These are phyloP conservation scores for Leucoptera coffeella DNA, from an alignment of 2,888 invertebrate species.

Conservation along the genomic window DNA sequence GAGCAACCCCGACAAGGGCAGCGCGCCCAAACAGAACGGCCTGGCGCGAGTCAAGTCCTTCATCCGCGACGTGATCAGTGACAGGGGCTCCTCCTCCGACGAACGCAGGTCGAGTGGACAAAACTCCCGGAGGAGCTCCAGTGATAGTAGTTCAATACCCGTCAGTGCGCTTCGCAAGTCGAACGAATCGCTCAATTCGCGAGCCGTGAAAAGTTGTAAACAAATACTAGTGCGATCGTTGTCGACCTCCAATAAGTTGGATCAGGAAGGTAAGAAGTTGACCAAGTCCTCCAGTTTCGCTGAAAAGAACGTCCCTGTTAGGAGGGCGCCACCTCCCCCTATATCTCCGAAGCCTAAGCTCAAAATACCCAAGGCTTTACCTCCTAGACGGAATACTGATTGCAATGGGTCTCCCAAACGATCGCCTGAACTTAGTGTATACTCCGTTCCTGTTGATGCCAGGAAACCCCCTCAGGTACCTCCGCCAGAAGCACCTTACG, in stretches of 20 bases:
- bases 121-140: constrained; percentile 39
- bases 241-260: constrained; percentile 45
- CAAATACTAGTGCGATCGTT: constrained; percentile 46
- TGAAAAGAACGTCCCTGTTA: constrained; percentile 57
- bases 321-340: constrained; percentile 68
- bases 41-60: constrained; percentile 46
- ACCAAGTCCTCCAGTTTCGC: constrained; percentile 46
- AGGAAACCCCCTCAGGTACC: constrained; percentile 20
- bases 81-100: constrained; percentile 42
- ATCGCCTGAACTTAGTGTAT: constrained; percentile 25
- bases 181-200: constrained; percentile 38
- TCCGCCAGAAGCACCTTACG: constrained; percentile 31
- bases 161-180: constrained; percentile 29
- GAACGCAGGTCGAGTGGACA: constrained; percentile 38
- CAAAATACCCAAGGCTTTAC: constrained; percentile 36
- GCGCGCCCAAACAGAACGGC: constrained; percentile 42
- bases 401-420: constrained; percentile 13
- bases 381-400: constrained; percentile 17
- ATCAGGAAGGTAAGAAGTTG: constrained; percentile 32
- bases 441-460: constrained; percentile 37
- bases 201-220: constrained; percentile 43
- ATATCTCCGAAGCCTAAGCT: constrained; percentile 56
- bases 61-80: constrained; percentile 47
- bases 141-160: constrained; percentile 34
- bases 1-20: constrained; percentile 19